Conservation (phyloP, 2,888 invertebrate genomes). For the Thyatira batis region DNA sequence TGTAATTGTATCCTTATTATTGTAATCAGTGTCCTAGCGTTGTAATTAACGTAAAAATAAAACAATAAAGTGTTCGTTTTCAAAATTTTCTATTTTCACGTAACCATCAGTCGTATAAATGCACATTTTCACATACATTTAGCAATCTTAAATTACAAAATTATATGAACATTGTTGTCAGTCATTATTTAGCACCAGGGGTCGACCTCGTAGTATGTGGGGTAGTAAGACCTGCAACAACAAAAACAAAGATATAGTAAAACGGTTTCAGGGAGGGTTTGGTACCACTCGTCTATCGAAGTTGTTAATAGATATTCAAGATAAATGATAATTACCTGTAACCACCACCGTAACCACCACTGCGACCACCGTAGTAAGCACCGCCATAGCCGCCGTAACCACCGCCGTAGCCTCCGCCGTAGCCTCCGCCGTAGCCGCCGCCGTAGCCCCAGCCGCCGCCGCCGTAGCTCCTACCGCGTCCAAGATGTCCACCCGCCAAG, state of each 20-base stretch:
- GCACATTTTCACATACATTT: neutral
- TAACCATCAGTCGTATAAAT: neutral
- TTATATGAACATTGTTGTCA: neutral
- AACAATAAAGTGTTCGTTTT: neutral
- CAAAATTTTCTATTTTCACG: neutral
- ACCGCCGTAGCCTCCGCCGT: conserved; percentile 36
- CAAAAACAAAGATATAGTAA: too few relatives aligned
- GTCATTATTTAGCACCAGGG: conserved; percentile 33
- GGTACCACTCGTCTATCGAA: conserved; percentile 4
- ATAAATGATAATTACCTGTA: conserved; percentile 31
- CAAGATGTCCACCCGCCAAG: conserved; percentile 48
- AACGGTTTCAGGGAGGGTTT: too few relatives aligned
- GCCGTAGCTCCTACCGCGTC: conserved; percentile 44
- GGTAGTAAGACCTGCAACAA: conserved; percentile 40
- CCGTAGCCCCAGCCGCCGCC: conserved; percentile 29
- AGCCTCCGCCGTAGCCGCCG: conserved; percentile 36
- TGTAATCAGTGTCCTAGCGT: too few relatives aligned
- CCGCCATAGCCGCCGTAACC: conserved; percentile 24
- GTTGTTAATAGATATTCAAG: conserved; percentile 11
- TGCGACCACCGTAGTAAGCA: conserved; percentile 27
- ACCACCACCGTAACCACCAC: conserved; percentile 13
- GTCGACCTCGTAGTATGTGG: conserved; percentile 28
- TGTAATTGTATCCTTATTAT: too few relatives aligned
- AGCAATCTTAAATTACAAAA: neutral
- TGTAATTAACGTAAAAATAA: neutral